phyloP scores from a whole-genome alignment of 2,888 invertebrate species.

The Prionchulus punctatus region DNA sequence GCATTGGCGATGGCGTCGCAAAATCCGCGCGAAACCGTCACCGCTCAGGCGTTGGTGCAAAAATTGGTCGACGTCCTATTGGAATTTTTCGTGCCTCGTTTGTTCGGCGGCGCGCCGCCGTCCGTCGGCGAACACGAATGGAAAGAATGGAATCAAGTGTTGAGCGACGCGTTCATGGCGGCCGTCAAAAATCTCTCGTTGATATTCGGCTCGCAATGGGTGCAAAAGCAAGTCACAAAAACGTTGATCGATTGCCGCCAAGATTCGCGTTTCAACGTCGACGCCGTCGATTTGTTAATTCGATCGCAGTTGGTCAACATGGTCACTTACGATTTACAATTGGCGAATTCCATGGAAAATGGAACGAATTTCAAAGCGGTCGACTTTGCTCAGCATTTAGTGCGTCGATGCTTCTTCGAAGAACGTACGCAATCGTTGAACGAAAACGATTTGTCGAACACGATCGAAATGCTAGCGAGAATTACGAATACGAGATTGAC shows the following conservation, averaged over 20 bases:
- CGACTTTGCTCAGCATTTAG: constrained; percentile 73
- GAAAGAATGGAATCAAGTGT: constrained; percentile 18
- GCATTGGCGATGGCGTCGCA: constrained; percentile 8
- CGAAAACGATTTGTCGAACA: constrained; percentile 68
- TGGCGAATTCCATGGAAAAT: constrained; percentile 66
- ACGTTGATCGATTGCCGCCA: constrained; percentile 67
- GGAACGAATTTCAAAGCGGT: constrained; percentile 62
- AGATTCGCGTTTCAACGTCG: constrained; percentile 44
- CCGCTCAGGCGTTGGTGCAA: constrained; percentile 14
- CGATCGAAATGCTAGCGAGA: constrained; percentile 54
- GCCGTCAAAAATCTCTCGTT: constrained; percentile 14
- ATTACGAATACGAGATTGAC: constrained; percentile 5
- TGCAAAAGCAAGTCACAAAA: constrained; percentile 21
- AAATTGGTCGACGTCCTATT: constrained; percentile 19
- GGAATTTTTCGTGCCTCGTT: constrained; percentile 14
- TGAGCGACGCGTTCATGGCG: constrained; percentile 21
- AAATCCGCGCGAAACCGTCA: constrained; percentile 14
- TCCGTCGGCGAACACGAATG: too few relatives aligned
- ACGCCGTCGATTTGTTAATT: constrained; percentile 74
- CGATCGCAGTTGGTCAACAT: constrained; percentile 63
- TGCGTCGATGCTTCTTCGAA: constrained; percentile 64
- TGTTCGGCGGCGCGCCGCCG: not conserved
- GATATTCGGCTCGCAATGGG: constrained; percentile 7
- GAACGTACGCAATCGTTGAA: constrained; percentile 55
- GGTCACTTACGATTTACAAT: constrained; percentile 58